Base-by-base conservation (phyloP, 2,113 vertebrate genomes). In the Anguilla rostrata region DNA sequence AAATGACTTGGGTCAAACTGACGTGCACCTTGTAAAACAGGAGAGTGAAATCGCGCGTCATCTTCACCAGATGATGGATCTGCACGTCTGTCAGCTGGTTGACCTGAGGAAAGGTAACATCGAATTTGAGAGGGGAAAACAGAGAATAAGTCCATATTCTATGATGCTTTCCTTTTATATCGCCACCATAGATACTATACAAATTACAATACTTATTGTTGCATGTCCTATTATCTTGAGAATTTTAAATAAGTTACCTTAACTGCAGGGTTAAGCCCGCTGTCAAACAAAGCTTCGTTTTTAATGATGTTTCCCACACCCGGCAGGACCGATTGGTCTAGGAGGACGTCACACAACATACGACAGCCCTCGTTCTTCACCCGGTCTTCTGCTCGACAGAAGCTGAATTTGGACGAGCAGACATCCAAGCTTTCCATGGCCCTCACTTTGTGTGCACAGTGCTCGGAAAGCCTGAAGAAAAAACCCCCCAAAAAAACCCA, bases 251-350 rank as follows among this genome's bases (percentile, higher is more conserved):
- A 39, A 39, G 79, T 71, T 94, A 98, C 98, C 95, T 95, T 96
- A 88, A 97, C 90, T 87, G 95, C 95, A 87, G 98, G 98, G 89
- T 98, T 96, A 75, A 99, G 94, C 85, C 97, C 95, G 20, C 96
- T 97, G 92, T 98, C 96, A 92, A 98, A 97, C 15, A 99, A 95
- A 14, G 97, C 97, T 95, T 99, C 98, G 18, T 98, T 99, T 94
- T 97, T 99, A 92, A 99, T 99, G 90, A 99, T 99, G 92, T 99
- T 99, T 84, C 98, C 98, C 0, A 99, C 97, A 49, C 98, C 98
- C 0, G 98, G 98, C 90, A 99, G 93, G 78, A 99, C 93, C 57
- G 93, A 88, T 92, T 99, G 98, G 93, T 99, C 97, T 86, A 99
- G 89, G 81, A 99, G 94, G 87, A 98, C 96, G 80, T 99, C 97